Conservation (phyloP, 1,140 invertebrate species). For the Drosophila erecta region DNA sequence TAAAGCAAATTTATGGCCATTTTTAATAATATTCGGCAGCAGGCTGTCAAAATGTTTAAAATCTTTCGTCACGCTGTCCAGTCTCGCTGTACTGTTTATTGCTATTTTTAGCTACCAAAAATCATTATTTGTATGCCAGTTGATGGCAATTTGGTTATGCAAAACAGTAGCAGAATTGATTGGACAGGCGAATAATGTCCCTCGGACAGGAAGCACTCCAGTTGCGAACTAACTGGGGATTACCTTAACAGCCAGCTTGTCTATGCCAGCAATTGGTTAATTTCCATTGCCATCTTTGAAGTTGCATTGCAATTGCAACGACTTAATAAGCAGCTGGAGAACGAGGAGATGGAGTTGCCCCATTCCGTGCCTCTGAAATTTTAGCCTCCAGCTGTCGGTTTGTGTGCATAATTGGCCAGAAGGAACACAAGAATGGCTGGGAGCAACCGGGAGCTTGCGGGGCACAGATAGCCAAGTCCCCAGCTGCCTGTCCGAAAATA, state of each 20-base stretch:
- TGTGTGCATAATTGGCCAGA: slow-evolving; percentile 56
- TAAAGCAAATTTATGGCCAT: background rate
- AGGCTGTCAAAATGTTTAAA: slow-evolving; percentile 65
- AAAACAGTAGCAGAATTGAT: slow-evolving; percentile 43
- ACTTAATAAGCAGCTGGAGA: slow-evolving; percentile 72
- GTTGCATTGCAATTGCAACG: slow-evolving; percentile 53
- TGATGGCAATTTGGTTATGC: slow-evolving; percentile 44
- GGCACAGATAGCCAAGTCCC: slow-evolving; percentile 32
- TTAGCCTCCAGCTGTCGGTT: slow-evolving; percentile 56
- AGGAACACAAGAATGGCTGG: slow-evolving; percentile 40
- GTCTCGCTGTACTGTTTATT: slow-evolving; percentile 22
- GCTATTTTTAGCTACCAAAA: slow-evolving; percentile 61
- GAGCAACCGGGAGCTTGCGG: slow-evolving; percentile 3
- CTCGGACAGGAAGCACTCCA: slow-evolving; percentile 41
- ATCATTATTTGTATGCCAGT: slow-evolving; percentile 27
- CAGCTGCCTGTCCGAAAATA: slow-evolving; percentile 68
- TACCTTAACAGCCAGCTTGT: slow-evolving; percentile 43
- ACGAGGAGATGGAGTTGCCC: slow-evolving; percentile 1
- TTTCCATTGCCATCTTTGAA: slow-evolving; percentile 61
- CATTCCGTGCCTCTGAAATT: slow-evolving; percentile 44
- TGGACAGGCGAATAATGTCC: slow-evolving; percentile 24
- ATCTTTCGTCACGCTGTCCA: slow-evolving; percentile 62
- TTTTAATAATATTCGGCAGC: slow-evolving; percentile 22
- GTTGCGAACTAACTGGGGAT: slow-evolving; percentile 39
- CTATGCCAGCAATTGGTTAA: slow-evolving; percentile 37